phyloP scores from a whole-genome alignment of 2,113 vertebrate species.

The Pelvicachromis taeniatus region DNA sequence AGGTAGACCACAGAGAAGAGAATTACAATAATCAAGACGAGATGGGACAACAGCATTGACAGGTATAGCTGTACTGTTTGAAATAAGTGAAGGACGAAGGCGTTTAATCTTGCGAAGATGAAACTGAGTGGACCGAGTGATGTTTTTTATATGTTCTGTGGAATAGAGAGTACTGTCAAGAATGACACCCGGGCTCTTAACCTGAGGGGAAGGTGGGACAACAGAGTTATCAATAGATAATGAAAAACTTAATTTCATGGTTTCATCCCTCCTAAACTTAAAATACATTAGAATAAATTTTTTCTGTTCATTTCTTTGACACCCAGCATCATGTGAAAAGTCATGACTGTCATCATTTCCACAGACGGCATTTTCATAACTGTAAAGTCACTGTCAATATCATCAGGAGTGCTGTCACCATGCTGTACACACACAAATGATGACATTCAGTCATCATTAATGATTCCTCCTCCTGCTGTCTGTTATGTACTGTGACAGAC shows the following conservation, averaged over 20 bases:
- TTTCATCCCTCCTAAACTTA: not conserved
- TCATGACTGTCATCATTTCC: not conserved
- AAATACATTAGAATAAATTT: not conserved
- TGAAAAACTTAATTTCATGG: not conserved
- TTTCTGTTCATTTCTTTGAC: not conserved
- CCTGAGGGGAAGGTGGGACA: not conserved
- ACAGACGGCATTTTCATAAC: conserved; percentile 7
- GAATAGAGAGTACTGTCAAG: not conserved
- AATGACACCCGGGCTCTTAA: not conserved
- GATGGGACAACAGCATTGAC: not conserved
- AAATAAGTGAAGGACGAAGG: not conserved
- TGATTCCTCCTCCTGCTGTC: conserved; percentile 13
- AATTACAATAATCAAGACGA: not conserved
- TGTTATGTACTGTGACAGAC: conserved; percentile 44
- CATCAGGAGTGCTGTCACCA: conserved; percentile 1
- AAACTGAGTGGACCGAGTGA: not conserved
- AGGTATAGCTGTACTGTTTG: not conserved
- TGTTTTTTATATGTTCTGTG: not conserved
- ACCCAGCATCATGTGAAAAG: not conserved
- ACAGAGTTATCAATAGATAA: not conserved
- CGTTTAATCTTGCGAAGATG: not conserved
- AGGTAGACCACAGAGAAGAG: not conserved
- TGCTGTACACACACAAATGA: not conserved
- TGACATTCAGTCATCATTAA: conserved; percentile 7
- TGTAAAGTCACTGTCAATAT: conserved; percentile 18